Percentiles rank a stretch among this genome's conserved stretches.
phyloP scores from a whole-genome alignment of 1,140 invertebrate genomes.

The Drosophila nannoptera region DNA sequence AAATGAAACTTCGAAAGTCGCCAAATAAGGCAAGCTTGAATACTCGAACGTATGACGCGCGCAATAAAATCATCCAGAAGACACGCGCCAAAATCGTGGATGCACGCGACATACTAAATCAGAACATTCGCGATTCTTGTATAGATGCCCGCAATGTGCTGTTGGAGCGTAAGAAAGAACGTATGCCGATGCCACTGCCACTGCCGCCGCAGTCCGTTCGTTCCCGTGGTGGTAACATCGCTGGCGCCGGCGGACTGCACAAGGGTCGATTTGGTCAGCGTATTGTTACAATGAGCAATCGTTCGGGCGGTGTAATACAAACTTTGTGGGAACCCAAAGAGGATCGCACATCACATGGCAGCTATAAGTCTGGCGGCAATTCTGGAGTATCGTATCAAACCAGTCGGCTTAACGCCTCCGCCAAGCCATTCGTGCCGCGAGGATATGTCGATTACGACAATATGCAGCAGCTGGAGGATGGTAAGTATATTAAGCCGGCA shows the following conservation, averaged over 20 bases:
- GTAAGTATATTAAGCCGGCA: slow-evolving; percentile 36
- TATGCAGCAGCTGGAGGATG: slow-evolving; percentile 74
- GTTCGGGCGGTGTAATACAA: slow-evolving; percentile 5
- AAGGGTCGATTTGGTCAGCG: slow-evolving; percentile 43
- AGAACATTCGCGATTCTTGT: slow-evolving; percentile 82
- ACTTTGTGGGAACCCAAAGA: slow-evolving; percentile 40
- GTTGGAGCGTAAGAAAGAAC: slow-evolving; percentile 53
- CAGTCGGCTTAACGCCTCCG: slow-evolving; percentile 28
- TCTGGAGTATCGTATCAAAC: background rate
- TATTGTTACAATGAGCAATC: slow-evolving; percentile 49
- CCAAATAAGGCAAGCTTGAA: slow-evolving; percentile 29
- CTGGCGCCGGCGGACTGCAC: slow-evolving; percentile 18
- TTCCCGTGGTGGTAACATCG: background rate
- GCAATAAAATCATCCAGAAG: slow-evolving; percentile 85
- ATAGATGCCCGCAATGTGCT: slow-evolving; percentile 83
- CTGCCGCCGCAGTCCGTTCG: slow-evolving; percentile 3
- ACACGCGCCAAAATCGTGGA: slow-evolving; percentile 84
- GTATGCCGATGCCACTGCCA: slow-evolving; percentile 18
- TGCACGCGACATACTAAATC: slow-evolving; percentile 85
- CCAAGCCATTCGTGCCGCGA: slow-evolving; percentile 61
- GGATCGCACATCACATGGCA: slow-evolving; percentile 3
- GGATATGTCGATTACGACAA: slow-evolving; percentile 76
- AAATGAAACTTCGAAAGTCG: slow-evolving; percentile 32
- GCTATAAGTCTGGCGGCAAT: slow-evolving; percentile 11
- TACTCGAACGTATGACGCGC: slow-evolving; percentile 81